Conservation (phyloP, 2,888 invertebrate genomes). For the Chelonus formosanus region DNA sequence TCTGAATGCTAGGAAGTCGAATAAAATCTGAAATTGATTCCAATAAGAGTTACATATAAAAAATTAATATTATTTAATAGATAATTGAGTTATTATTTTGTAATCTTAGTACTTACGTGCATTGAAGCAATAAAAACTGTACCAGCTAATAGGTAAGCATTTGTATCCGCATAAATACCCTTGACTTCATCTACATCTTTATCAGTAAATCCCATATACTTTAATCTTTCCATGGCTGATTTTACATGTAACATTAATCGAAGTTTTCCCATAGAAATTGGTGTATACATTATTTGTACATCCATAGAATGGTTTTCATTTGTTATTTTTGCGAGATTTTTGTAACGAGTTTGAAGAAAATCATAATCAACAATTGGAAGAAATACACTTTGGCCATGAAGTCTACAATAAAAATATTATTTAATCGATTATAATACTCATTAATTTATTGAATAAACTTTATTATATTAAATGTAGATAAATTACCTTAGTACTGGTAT, state of each 20-base stretch:
- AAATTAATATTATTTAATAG: constrained; percentile 4
- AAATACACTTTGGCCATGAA: constrained; percentile 67
- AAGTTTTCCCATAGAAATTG: constrained; percentile 81
- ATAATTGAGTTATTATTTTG: constrained; percentile 1
- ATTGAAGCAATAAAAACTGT: constrained; percentile 91
- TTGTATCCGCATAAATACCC: constrained; percentile 95
- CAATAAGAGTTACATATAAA: neutral
- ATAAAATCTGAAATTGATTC: constrained; percentile 77
- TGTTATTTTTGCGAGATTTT: constrained; percentile 77
- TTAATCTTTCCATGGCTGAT: constrained; percentile 76
- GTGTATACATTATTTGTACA: constrained; percentile 76
- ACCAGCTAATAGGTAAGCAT: constrained; percentile 86
- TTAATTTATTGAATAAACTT: constrained; percentile 24
- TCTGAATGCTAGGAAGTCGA: constrained; percentile 97
- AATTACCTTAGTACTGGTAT: constrained; percentile 70
- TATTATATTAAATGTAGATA: neutral
- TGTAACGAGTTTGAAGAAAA: constrained; percentile 80
- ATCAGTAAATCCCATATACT: constrained; percentile 83
- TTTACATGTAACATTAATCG: constrained; percentile 82
- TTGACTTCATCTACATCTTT: constrained; percentile 98
- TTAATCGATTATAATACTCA: constrained; percentile 7
- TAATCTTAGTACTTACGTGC: constrained; percentile 77
- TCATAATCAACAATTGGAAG: constrained; percentile 87
- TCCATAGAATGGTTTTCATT: constrained; percentile 71
- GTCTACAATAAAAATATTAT: neutral